A percentile compares a stretch with the other conserved stretches of the same genome.
Conservation (phyloP, 2,113 vertebrate genomes). For the Pelusios castaneus region DNA sequence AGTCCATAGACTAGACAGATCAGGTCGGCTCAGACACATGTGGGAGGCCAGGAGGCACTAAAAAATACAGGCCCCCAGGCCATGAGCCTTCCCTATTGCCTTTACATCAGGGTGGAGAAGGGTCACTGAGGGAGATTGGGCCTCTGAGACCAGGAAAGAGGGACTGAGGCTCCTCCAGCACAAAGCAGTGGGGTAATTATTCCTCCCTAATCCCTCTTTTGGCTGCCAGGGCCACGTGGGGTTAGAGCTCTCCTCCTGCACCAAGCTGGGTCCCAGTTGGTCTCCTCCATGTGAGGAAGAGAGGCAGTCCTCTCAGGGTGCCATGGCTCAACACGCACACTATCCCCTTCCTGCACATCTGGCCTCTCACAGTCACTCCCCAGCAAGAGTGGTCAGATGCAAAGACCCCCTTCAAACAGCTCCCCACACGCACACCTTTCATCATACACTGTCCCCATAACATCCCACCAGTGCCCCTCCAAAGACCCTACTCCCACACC, state of each 20-base stretch:
- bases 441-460: fast-evolving
- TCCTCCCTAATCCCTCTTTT: neutral
- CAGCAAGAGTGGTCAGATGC: neutral
- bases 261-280: neutral
- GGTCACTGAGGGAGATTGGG: neutral
- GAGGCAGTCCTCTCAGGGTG: neutral
- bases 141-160: neutral
- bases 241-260: fast-evolving
- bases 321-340: neutral
- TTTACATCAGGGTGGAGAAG: neutral
- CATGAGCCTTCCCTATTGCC: neutral
- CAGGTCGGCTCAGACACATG: neutral
- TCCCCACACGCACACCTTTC: neutral
- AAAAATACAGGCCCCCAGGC: fast-evolving
- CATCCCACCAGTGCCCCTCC: neutral
- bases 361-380: neutral
- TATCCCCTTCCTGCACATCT: neutral
- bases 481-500: neutral
- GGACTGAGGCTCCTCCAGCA: neutral
- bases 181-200: neutral
- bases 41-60: slow-evolving; percentile 25
- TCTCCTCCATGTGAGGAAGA: neutral
- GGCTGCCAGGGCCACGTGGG: neutral
- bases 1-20: neutral
- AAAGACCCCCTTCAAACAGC: neutral